These are phyloP conservation scores for Liasis olivaceus DNA, from an alignment of 2,797 vertebrate species.

Conservation along the genomic window DNA sequence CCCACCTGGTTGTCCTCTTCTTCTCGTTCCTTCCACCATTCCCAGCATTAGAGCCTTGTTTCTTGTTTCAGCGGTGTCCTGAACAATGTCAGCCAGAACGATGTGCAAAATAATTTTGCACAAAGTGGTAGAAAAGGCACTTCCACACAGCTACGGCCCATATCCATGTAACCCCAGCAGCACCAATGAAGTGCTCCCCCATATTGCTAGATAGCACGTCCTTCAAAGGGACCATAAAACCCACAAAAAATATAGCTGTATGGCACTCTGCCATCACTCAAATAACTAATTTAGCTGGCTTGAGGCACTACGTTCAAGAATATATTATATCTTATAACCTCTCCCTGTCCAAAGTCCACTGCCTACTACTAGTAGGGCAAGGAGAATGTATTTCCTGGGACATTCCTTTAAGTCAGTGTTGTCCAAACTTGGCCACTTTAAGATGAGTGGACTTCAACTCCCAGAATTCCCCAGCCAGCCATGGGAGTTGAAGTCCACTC, in stretches of 20 bases:
- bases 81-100: neutral
- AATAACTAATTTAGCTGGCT: neutral
- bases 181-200: neutral
- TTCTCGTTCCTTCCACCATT: neutral
- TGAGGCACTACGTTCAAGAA: neutral
- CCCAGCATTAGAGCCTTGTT: neutral
- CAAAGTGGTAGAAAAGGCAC: neutral
- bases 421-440: no score
- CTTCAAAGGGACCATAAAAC: neutral
- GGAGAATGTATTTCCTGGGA: neutral
- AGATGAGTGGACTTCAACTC: no score
- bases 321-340: neutral
- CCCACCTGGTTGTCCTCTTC: neutral
- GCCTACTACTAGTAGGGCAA: neutral
- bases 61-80: neutral
- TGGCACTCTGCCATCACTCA: neutral
- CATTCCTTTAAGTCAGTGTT: no score
- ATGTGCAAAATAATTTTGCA: neutral
- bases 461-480: no score
- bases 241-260: neutral
- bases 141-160: neutral
- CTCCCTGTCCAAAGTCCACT: conserved; percentile 5
- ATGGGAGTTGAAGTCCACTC: no score
- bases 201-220: neutral
- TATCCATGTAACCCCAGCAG: neutral